Conservation (phyloP, 2,113 vertebrate genomes). For the Brienomyrus brachyistius region DNA sequence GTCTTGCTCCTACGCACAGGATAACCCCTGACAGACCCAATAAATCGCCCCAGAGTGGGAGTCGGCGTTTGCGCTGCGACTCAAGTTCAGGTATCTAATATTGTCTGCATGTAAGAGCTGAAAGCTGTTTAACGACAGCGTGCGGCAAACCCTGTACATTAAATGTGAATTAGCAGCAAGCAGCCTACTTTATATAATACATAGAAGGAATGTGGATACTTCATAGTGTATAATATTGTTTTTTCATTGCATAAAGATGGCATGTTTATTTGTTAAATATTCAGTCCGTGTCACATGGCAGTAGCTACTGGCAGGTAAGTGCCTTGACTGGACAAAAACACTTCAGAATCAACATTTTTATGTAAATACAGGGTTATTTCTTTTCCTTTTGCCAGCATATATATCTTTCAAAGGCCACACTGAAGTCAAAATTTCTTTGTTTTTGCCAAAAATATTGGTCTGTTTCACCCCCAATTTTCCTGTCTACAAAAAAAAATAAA, state of each 20-base stretch:
- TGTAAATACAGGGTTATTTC: not conserved
- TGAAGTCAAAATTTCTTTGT: not conserved
- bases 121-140: not conserved
- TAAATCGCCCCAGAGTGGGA: conserved; percentile 16
- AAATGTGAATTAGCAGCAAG: not conserved
- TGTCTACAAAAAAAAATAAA: not conserved
- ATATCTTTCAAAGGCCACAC: not conserved
- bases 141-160: not conserved
- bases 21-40: conserved; percentile 15
- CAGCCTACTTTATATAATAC: not conserved
- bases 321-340: not conserved
- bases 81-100: not conserved
- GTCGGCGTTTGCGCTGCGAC: not conserved
- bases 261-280: not conserved
- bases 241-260: not conserved
- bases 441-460: not conserved
- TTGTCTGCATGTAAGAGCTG: not conserved
- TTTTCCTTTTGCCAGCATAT: not conserved
- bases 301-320: not conserved
- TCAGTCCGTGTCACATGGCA: not conserved
- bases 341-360: not conserved
- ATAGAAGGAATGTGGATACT: not conserved
- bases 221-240: not conserved
- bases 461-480: not conserved
- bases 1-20: conserved; percentile 25